Percentiles rank a stretch among this genome's conserved stretches.
phyloP scores from a whole-genome alignment of 2,113 vertebrate genomes.

The Candoia aspera region DNA sequence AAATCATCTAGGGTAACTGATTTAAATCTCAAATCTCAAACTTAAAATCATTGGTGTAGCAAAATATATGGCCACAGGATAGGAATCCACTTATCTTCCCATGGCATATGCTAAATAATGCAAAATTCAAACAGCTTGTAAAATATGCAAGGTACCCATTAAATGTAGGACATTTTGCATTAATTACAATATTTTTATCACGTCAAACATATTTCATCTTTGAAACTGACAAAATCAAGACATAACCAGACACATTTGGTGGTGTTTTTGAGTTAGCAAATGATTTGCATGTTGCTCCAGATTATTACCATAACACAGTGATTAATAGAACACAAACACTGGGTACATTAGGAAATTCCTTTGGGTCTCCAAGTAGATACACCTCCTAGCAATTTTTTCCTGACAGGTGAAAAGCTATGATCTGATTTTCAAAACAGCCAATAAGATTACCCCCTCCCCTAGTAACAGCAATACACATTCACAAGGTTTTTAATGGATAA shows the following conservation, averaged over 20 bases:
- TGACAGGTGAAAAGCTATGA: neutral
- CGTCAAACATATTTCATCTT: neutral
- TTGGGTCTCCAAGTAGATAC: neutral
- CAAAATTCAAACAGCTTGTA: neutral
- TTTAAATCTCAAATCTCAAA: neutral
- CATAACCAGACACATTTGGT: neutral
- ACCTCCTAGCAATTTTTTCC: neutral
- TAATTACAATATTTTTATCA: neutral
- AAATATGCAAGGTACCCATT: neutral
- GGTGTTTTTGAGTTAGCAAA: slow-evolving; percentile 7
- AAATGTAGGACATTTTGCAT: neutral
- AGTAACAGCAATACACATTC: neutral
- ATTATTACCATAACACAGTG: neutral
- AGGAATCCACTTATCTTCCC: slow-evolving; percentile 35
- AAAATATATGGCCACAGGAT: neutral
- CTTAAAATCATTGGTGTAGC: neutral
- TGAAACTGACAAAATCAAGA: neutral
- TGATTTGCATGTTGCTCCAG: neutral
- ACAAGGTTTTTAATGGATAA: slow-evolving; percentile 1
- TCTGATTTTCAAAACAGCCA: neutral
- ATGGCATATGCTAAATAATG: slow-evolving; percentile 41
- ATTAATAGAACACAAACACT: neutral
- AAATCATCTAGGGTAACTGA: neutral
- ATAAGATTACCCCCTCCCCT: neutral
- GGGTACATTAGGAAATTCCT: no score